Evolutionary conservation across 2,797 vertebrate species (phyloP), one percentile per base, ranked within the genome.

Genomic region (Gallirallus australis): DNA sequence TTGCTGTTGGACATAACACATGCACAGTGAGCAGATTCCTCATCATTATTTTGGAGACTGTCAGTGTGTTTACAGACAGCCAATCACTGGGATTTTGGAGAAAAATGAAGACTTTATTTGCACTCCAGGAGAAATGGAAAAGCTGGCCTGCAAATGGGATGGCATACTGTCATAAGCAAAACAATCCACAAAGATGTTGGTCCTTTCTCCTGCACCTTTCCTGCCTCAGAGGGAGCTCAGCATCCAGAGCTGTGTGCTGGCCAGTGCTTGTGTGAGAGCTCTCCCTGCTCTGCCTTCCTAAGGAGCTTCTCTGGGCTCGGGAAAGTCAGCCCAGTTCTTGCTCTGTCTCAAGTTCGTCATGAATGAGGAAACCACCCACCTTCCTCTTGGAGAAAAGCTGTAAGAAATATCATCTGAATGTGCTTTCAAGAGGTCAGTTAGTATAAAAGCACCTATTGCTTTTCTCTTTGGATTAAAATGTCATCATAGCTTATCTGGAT

Each of bases 381-480:
- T 37, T 7, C 53, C 57, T 60, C 86, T 65, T 70, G 12, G 33
- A 83, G 56, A 66, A 65, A 35, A 77, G 47, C 73, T 31, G 12
- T 25, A 45, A 86, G 75, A 54, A 89, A 39, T 47, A 79, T 70
- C 25, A 40, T 35, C 53, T 80, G 79, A 70, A 39, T 4, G 68
- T 79, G 88, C 70, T 80, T 92, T 66, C 57, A 48, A 14, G 79
- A 92, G 83, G 81, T 70, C 93, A 92, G 19, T 27, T 35, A 47
- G 40, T 56, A 91, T 6, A 78, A 91, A 96, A 95, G 59, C 24
- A 20, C 39, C 71, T 37, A 30, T 40, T 59, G 81, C 70, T 95
- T 95, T 96, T 89, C 84, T 89, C 93, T 86, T 72, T 70, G 59
- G 50, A 91, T 89, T 53, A 31, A 52, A 53, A 68, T 3, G 23